Percentiles rank a stretch among this genome's conserved stretches.
Evolutionary conservation across 2,888 invertebrate species (phyloP).

Genomic region (Athetis lepigone): DNA sequence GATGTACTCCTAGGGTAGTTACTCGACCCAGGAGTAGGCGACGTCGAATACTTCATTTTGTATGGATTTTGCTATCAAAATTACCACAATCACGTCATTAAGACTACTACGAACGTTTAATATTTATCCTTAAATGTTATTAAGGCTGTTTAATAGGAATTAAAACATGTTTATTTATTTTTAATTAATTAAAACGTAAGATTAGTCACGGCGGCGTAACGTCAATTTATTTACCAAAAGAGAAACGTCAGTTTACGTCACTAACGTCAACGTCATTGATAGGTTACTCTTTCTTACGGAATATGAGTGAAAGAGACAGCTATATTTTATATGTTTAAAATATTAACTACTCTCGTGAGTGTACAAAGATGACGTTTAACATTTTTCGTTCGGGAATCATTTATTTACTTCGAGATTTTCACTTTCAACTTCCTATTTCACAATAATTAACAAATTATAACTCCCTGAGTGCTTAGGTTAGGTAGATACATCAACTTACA

Average conservation of each 20-base stretch:
- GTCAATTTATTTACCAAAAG: conserved; percentile 51
- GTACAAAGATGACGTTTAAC: conserved; percentile 29
- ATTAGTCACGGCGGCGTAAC: conserved; percentile 51
- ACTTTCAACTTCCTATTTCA: too few relatives aligned
- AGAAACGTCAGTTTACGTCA: conserved; percentile 42
- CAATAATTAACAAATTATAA: too few relatives aligned
- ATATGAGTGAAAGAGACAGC: background rate
- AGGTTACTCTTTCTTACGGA: conserved; percentile 20
- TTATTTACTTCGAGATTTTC: background rate
- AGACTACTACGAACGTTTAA: conserved; percentile 30
- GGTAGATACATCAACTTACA: too few relatives aligned
- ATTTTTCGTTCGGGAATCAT: conserved; percentile 40
- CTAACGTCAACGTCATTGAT: conserved; percentile 19
- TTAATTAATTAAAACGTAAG: conserved; percentile 38
- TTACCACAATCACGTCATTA: conserved; percentile 52
- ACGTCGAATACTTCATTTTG: conserved; percentile 91
- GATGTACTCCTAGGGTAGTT: conserved; percentile 91
- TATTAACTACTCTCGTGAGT: background rate
- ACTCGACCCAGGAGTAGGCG: conserved; percentile 87
- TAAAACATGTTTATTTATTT: conserved; percentile 64
- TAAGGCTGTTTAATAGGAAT: conserved; percentile 17
- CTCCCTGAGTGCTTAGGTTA: too few relatives aligned
- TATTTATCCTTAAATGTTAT: conserved; percentile 34
- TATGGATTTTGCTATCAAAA: conserved; percentile 34
- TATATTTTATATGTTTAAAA: conserved; percentile 18